Evolutionary conservation across 2,797 vertebrate species (phyloP).

Genomic region (Oceanodroma leucorhoa): DNA sequence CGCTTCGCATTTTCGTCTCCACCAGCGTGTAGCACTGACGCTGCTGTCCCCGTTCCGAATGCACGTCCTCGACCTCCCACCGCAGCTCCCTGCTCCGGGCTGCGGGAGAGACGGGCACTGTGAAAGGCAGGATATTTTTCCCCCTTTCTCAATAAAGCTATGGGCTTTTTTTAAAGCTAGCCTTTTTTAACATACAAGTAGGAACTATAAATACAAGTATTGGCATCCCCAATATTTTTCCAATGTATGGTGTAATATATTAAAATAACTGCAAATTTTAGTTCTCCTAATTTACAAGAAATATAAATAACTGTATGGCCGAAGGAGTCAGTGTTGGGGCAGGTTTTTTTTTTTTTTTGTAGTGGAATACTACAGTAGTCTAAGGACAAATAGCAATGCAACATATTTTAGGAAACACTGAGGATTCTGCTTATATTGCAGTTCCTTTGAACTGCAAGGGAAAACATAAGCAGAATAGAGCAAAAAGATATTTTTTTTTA

Average conservation of each 20-base stretch:
- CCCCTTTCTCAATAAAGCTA: background rate
- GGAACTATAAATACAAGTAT: background rate
- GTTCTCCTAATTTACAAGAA: background rate
- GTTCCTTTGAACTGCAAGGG: background rate
- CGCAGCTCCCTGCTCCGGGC: slow-evolving; percentile 80
- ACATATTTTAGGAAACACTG: background rate
- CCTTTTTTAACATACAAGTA: background rate
- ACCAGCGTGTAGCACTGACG: slow-evolving; percentile 61
- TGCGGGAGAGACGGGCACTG: background rate
- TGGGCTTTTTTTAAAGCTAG: background rate
- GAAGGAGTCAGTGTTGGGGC: background rate
- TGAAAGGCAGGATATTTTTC: background rate
- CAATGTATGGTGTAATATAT: background rate
- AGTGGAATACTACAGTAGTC: background rate
- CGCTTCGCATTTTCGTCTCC: slow-evolving; percentile 72
- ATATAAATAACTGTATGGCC: background rate
- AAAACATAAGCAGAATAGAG: background rate
- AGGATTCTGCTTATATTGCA: background rate
- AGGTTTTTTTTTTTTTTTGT: background rate
- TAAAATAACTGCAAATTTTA: background rate
- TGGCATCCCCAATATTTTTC: background rate
- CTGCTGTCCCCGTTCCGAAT: slow-evolving; percentile 76
- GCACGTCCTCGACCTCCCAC: slow-evolving; percentile 67
- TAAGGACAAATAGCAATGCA: background rate
- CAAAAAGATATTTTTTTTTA: background rate